Evolutionary conservation across 1,140 invertebrate species (phyloP), one percentile per base, ranked within the genome.

Genomic region (Anastrepha obliqua): DNA sequence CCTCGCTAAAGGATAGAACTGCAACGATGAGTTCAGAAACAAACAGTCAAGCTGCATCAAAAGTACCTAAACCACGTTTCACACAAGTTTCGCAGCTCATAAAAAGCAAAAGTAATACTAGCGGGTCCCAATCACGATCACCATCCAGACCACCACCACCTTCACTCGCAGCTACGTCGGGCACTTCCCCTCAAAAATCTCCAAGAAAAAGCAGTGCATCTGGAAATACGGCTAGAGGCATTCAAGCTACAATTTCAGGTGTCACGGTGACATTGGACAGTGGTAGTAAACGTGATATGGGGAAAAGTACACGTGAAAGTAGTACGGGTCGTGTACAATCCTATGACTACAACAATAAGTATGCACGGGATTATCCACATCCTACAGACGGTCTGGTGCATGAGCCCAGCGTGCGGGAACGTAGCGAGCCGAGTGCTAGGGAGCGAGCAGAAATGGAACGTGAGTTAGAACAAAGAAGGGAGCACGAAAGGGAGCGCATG

Each of bases 261-360:
- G 60, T 20, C 7, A 86, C 81, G 60, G 67, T 62, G 9, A 74
- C 29, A 39, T 60, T 65, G 58, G 42, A 59, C 42, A 60, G 58
- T 74, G 29, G 3, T 15, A 11, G 85, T 44, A 86, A 42, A 62
- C 60, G 55, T 59, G 59, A 86, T 42, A 60, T 42, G 15, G 17
- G 9, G 17, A 59, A 85, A 60, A 29, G 39, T 3, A 55, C 55
- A 11, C n/a, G 15, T 9, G 62, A 58, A n/a, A 87, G 58, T 86
- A 87, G 88, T 42, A 6, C 29, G 0, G 47, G 85, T 0, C 78
- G 87, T 15, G 89, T 93, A n/a, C 90, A 93, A 62, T 93, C 90
- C 67, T 93, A 90, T 70, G 92, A 93, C 88, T 92, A 93, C 44
- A 90, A 92, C 39, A 93, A 92, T 81, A 93, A 91, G 64, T 91